phyloP scores from a whole-genome alignment of 92 coral and sea anemone species.

The Epizoanthus illoricatus region DNA sequence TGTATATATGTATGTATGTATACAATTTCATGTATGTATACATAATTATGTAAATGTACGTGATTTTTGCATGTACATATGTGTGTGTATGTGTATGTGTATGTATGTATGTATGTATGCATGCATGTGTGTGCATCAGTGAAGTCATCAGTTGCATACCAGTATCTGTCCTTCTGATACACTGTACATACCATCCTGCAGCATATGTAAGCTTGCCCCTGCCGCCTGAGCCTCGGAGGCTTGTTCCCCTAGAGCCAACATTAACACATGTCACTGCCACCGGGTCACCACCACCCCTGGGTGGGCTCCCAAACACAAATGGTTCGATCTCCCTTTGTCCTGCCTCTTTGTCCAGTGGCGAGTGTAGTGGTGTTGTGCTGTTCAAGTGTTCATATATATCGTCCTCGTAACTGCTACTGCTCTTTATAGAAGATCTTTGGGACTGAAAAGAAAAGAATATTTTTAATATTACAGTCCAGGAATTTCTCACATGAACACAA shows the following conservation, averaged over 20 bases:
- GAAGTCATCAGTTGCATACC: not conserved
- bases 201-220: conserved; percentile 67
- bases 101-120: not conserved
- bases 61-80: too few species aligned
- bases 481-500: too few species aligned
- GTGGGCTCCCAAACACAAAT: conserved; percentile 53
- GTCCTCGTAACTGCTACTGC: conserved; percentile 74
- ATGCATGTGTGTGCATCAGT: not conserved
- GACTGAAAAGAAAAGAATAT: conserved; percentile 26
- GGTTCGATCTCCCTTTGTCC: conserved; percentile 40
- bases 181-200: conserved; percentile 66
- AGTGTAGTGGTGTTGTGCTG: conserved; percentile 25
- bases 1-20: too few species aligned
- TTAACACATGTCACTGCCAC: conserved; percentile 14
- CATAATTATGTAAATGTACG: too few species aligned
- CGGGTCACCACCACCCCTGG: conserved; percentile 48
- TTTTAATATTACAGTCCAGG: too few species aligned
- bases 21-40: too few species aligned
- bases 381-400: conserved; percentile 77
- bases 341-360: conserved; percentile 39
- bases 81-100: too few species aligned
- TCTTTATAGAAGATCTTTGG: conserved; percentile 62
- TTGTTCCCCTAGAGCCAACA: conserved; percentile 60
- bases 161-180: not conserved
- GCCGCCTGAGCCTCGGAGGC: conserved; percentile 70